Conservation (phyloP, 2,113 vertebrate genomes). For the Phalacrocorax brasilianus region DNA sequence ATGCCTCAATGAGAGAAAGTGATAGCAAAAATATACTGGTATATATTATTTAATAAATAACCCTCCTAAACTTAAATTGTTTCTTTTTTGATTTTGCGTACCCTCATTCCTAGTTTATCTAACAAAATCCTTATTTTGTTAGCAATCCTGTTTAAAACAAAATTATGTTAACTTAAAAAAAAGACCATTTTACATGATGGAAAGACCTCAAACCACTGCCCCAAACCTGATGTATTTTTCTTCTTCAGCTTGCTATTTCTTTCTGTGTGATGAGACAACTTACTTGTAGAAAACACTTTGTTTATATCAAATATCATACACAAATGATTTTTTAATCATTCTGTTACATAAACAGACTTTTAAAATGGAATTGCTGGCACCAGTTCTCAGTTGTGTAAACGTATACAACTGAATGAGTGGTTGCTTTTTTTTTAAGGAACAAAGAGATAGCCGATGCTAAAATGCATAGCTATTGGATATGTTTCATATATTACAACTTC, state of each 20-base stretch:
- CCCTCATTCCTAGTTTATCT: background rate
- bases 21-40: background rate
- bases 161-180: background rate
- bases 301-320: background rate
- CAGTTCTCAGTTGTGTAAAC: background rate
- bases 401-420: background rate
- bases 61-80: background rate
- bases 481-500: background rate
- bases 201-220: background rate
- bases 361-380: background rate
- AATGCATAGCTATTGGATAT: background rate
- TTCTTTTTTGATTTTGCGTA: background rate
- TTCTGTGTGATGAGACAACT: background rate
- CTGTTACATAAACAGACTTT: background rate
- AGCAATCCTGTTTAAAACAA: background rate
- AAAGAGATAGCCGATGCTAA: background rate
- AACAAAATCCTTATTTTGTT: background rate
- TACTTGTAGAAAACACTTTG: background rate
- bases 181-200: background rate
- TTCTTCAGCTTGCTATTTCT: background rate
- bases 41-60: background rate
- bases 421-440: background rate
- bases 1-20: rapidly evolving
- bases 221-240: background rate
- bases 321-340: background rate